Percentiles rank a stretch among this genome's conserved stretches.
Conservation (phyloP, 2,113 vertebrate species). For the Todiramphus saurophagus region DNA sequence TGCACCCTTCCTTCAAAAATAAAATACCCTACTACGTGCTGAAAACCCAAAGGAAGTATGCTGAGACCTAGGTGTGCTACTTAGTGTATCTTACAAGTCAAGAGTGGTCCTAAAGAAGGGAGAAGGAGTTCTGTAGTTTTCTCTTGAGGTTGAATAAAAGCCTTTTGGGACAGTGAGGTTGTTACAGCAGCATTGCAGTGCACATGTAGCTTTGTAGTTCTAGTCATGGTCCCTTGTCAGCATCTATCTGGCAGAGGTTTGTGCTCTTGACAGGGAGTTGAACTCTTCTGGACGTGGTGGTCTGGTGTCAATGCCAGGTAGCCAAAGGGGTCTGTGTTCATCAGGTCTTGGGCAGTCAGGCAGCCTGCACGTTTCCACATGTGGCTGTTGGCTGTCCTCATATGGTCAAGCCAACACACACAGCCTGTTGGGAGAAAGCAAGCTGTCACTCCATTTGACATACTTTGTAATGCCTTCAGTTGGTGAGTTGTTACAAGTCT, state of each 20-base stretch:
- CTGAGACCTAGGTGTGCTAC: neutral
- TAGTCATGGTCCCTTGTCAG: neutral
- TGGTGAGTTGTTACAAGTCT: neutral
- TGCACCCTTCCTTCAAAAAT: neutral
- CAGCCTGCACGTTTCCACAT: neutral
- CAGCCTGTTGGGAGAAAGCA: neutral
- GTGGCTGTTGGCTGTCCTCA: neutral
- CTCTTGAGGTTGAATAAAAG: neutral
- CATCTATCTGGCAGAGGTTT: neutral
- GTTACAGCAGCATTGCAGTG: neutral
- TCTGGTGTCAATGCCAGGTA: neutral
- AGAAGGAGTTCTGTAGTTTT: neutral
- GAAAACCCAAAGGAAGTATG: neutral
- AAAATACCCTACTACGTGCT: neutral
- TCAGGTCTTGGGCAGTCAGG: neutral
- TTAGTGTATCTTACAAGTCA: neutral
- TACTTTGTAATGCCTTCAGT: neutral
- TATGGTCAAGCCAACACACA: neutral
- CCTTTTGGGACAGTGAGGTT: neutral
- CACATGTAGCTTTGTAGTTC: neutral
- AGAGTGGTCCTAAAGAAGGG: neutral
- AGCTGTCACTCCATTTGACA: fast-evolving
- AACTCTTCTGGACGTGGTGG: neutral
- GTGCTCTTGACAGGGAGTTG: neutral
- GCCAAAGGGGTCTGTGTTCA: neutral